Evolutionary conservation across 2,888 invertebrate species (phyloP).

Genomic region (Tyria jacobaeae): DNA sequence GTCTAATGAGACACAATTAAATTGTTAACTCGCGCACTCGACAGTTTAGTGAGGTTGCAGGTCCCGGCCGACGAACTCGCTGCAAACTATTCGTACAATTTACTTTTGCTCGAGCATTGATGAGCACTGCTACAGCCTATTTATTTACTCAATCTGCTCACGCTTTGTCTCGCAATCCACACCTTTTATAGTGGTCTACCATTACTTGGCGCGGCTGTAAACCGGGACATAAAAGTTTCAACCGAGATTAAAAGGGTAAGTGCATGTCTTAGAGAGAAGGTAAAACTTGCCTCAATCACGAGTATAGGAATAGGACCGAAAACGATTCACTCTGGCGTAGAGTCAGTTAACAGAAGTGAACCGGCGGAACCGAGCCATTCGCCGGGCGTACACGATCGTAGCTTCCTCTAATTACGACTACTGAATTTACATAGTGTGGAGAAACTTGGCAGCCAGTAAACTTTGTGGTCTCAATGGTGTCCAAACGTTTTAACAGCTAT

Average conservation of each 20-base stretch:
- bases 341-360: slow-evolving; percentile 64
- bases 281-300: slow-evolving; percentile 47
- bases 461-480: slow-evolving; percentile 60
- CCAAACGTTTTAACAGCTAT: slow-evolving; percentile 56
- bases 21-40: slow-evolving; percentile 79
- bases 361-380: slow-evolving; percentile 62
- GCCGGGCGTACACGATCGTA: slow-evolving; percentile 63
- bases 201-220: slow-evolving; percentile 69
- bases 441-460: slow-evolving; percentile 74
- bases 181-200: slow-evolving; percentile 74
- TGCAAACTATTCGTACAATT: slow-evolving; percentile 79
- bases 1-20: slow-evolving; percentile 83
- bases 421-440: slow-evolving; percentile 71
- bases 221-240: slow-evolving; percentile 72
- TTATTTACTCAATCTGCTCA: slow-evolving; percentile 83
- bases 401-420: slow-evolving; percentile 72
- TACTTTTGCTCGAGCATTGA: slow-evolving; percentile 81
- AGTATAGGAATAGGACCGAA: slow-evolving; percentile 57
- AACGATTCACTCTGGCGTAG: slow-evolving; percentile 57
- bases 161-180: slow-evolving; percentile 80
- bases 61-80: slow-evolving; percentile 78
- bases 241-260: slow-evolving; percentile 51
- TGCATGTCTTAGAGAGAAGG: slow-evolving; percentile 36
- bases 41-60: slow-evolving; percentile 80
- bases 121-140: slow-evolving; percentile 79